A percentile compares a stretch with the other conserved stretches of the same genome.
These are phyloP conservation scores for Zosterops borbonicus DNA, from an alignment of 2,113 vertebrate genomes.

Conservation along the genomic window DNA sequence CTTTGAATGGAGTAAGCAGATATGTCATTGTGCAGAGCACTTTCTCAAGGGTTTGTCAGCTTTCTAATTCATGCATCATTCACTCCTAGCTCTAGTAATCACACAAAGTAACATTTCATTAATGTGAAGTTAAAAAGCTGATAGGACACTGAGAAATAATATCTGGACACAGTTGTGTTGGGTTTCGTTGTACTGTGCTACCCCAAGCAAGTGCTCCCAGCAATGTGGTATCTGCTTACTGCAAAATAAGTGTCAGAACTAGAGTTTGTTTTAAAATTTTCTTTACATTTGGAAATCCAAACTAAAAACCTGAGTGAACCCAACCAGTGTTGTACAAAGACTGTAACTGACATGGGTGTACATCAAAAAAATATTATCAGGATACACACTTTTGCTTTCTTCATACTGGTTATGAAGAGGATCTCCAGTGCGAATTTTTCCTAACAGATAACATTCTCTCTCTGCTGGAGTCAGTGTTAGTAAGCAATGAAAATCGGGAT, in stretches of 20 bases:
- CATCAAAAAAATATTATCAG: not conserved
- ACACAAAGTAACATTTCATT: slow-evolving; percentile 9
- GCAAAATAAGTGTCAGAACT: not conserved
- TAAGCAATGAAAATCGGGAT: not conserved
- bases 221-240: not conserved
- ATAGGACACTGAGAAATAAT: slow-evolving; percentile 1
- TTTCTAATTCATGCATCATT: slow-evolving; percentile 8
- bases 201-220: not conserved
- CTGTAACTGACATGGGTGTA: not conserved
- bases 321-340: accelerated
- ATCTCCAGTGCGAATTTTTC: not conserved
- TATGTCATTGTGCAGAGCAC: not conserved
- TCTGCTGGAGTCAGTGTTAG: not conserved
- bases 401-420: not conserved
- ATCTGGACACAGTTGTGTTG: not conserved
- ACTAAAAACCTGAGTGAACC: not conserved
- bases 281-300: accelerated
- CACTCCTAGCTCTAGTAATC: not conserved
- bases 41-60: not conserved
- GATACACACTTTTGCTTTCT: not conserved
- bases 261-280: not conserved
- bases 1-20: not conserved
- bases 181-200: not conserved
- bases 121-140: slow-evolving; percentile 1
- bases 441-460: not conserved